phyloP scores from a whole-genome alignment of 2,113 vertebrate species.

The Numenius arquata region DNA sequence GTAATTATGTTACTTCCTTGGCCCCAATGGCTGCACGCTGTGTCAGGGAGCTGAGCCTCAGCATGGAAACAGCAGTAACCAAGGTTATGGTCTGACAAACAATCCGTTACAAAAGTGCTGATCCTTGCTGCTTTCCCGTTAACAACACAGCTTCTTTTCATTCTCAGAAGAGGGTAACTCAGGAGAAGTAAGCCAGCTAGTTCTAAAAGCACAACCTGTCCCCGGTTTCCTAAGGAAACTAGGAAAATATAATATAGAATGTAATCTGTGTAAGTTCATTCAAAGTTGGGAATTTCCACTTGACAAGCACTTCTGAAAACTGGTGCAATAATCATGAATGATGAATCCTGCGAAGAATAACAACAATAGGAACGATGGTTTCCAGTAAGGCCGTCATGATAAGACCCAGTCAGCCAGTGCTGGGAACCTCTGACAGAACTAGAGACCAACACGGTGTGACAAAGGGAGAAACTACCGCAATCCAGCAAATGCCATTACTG shows the following conservation, averaged over 20 bases:
- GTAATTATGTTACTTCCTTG: not conserved
- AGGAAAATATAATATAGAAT: not conserved
- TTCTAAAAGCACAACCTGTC: not conserved
- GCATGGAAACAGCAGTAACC: accelerated
- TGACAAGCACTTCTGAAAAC: not conserved
- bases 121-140: not conserved
- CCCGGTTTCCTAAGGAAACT: not conserved
- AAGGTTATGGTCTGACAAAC: not conserved
- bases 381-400: constrained; percentile 4
- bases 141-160: not conserved
- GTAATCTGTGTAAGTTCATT: not conserved
- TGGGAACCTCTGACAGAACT: not conserved
- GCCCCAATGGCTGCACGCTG: not conserved
- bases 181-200: not conserved
- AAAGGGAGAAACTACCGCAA: not conserved
- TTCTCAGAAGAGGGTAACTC: not conserved
- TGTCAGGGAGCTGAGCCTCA: accelerated
- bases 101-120: not conserved
- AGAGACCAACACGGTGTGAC: not conserved
- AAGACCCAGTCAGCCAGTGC: not conserved
- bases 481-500: not conserved
- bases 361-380: not conserved
- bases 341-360: not conserved
- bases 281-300: not conserved
- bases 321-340: not conserved